Evolutionary conservation across 2,888 invertebrate species (phyloP), one percentile per base, ranked within the genome.

Genomic region (Axea sp.): DNA sequence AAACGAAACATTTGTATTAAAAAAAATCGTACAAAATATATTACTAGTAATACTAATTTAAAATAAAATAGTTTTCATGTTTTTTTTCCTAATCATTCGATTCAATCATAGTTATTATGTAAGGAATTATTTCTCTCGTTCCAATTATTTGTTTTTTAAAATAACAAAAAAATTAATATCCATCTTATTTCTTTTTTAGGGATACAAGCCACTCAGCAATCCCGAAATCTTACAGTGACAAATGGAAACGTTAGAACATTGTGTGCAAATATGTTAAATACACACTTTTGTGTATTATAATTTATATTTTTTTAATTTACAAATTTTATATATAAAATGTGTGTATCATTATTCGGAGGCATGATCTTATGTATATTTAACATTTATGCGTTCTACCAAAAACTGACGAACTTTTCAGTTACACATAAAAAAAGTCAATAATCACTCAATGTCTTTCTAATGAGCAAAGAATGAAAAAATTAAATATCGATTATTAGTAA

Each of bases 141-240:
- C n/a, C n/a, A n/a, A n/a, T n/a, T 19, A 19, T 19, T 19, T 33
- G 14, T 33, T 33, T 12, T 15, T 4, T 15, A 19, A 3, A 19
- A 3, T 2, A 3, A 19, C 4, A 8, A 45, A 7, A 15, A 35
- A 35, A 35, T 35, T 35, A 35, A 35, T 35, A 5, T 12, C 8
- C 2, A 1, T 5, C 9, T 0, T 24, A 7, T 60, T 71, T 64
- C 69, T 47, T 67, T 82, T 82, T 41, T 77, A 86, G 86, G 86
- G 85, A 49, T 86, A 86, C 64, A 83, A 84, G 60, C 84, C 82
- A 62, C 78, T 86, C 24, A 80, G 73, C 53, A 81, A 83, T 76
- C 77, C 85, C 8, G 80, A 83, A 75, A 77, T 74, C 7, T 53
- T 73, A 45, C 83, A 84, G 57, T 81, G 76, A 82, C 45, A 49